Evolutionary conservation across 2,797 vertebrate species (phyloP).

Genomic region (Coendou prehensilis): DNA sequence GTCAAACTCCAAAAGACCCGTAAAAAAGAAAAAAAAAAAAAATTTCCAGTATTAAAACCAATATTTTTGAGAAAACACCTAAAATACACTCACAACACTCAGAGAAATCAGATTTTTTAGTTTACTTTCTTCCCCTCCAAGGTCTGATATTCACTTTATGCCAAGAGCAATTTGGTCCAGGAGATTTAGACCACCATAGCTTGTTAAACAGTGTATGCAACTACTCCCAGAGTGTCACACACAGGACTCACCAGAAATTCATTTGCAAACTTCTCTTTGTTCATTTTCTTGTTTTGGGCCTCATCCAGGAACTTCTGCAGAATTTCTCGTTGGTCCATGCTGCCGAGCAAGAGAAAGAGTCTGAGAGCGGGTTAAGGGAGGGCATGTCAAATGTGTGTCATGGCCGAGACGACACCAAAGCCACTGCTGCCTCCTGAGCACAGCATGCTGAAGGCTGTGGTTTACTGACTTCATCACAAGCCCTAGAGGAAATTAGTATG

Average conservation of each 20-base stretch:
- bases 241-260: conserved; percentile 90
- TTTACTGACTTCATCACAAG: conserved; percentile 91
- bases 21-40: background rate
- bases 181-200: background rate
- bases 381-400: conserved; percentile 86
- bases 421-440: conserved; percentile 72
- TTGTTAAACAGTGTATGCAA: background rate
- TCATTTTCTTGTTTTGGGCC: conserved; percentile 89
- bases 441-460: conserved; percentile 86
- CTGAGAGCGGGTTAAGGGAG: conserved; percentile 55
- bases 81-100: background rate
- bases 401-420: conserved; percentile 79
- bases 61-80: conserved; percentile 8
- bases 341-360: conserved; percentile 48
- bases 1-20: conserved; percentile 3
- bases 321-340: conserved; percentile 92
- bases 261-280: conserved; percentile 85
- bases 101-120: background rate
- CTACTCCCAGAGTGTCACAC: background rate
- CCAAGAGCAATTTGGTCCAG: background rate
- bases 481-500: conserved; percentile 93
- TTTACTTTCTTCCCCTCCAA: background rate
- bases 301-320: conserved; percentile 91
- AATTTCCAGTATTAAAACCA: background rate
- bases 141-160: background rate